phyloP scores from a whole-genome alignment of 1,140 invertebrate genomes.

The Musca vetustissima region DNA sequence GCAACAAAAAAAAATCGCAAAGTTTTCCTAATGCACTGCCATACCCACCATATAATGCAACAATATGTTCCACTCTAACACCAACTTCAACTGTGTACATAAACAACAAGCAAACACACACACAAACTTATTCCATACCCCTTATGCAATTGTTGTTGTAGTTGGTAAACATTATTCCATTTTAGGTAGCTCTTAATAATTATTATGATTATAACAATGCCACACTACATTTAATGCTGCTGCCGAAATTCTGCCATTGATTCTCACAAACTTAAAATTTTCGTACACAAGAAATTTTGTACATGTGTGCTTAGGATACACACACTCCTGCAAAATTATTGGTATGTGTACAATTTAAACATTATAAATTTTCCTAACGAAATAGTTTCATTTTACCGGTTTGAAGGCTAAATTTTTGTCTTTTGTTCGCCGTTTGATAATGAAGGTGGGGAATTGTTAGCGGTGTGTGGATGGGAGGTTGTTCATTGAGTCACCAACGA shows the following conservation, averaged over 20 bases:
- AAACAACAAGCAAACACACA: neutral
- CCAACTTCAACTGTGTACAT: neutral
- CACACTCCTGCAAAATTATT: too few species aligned
- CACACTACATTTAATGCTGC: too few species aligned
- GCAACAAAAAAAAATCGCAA: neutral
- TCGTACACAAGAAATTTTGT: too few species aligned
- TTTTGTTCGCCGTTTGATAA: too few species aligned
- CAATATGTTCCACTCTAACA: neutral
- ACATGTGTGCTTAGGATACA: too few species aligned
- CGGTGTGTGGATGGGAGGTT: too few species aligned
- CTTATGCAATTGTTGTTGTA: neutral
- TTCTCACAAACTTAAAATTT: too few species aligned
- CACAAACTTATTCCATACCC: neutral
- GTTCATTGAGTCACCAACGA: too few species aligned
- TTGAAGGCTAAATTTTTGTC: neutral
- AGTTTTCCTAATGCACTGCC: neutral
- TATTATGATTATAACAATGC: constrained; percentile 12
- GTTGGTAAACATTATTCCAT: constrained; percentile 5
- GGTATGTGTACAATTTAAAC: too few species aligned
- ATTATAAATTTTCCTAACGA: too few species aligned
- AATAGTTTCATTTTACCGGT: constrained; percentile 39
- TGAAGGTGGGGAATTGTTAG: too few species aligned
- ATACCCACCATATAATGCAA: neutral
- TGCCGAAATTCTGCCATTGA: too few species aligned
- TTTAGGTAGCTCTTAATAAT: constrained; percentile 15